Conservation (phyloP, 2,113 vertebrate species). For the Ardeotis arabs region DNA sequence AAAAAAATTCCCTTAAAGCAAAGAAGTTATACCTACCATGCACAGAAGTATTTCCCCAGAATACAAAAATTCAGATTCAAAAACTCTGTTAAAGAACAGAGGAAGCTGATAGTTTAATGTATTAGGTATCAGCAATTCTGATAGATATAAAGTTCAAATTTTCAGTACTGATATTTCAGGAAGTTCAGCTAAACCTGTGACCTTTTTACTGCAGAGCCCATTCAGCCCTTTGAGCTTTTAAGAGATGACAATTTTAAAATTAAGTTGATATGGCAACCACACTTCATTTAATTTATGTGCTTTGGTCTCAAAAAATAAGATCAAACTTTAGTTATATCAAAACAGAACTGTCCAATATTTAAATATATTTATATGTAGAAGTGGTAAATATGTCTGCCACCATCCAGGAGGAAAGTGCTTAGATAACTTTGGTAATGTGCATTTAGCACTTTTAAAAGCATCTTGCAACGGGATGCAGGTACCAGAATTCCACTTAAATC, state of each 20-base stretch:
- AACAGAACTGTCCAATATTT: neutral
- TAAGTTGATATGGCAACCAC: neutral
- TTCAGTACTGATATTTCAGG: neutral
- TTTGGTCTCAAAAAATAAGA: neutral
- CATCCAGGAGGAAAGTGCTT: neutral
- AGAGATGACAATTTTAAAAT: neutral
- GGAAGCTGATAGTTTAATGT: neutral
- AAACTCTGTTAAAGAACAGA: neutral
- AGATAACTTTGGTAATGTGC: neutral
- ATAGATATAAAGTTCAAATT: neutral
- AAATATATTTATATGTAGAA: neutral
- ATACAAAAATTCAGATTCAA: neutral
- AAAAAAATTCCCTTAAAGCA: neutral
- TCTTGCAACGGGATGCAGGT: neutral
- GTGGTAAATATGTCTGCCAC: neutral
- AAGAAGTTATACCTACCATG: neutral
- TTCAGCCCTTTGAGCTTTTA: neutral
- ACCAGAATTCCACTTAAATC: neutral
- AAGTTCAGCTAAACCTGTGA: neutral
- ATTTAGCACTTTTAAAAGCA: neutral
- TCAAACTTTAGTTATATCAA: neutral
- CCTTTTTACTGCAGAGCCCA: neutral
- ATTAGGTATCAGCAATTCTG: neutral
- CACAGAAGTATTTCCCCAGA: neutral
- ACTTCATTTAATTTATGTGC: neutral